phyloP scores from a whole-genome alignment of 2,888 invertebrate genomes.

The Nyleta sp. region DNA sequence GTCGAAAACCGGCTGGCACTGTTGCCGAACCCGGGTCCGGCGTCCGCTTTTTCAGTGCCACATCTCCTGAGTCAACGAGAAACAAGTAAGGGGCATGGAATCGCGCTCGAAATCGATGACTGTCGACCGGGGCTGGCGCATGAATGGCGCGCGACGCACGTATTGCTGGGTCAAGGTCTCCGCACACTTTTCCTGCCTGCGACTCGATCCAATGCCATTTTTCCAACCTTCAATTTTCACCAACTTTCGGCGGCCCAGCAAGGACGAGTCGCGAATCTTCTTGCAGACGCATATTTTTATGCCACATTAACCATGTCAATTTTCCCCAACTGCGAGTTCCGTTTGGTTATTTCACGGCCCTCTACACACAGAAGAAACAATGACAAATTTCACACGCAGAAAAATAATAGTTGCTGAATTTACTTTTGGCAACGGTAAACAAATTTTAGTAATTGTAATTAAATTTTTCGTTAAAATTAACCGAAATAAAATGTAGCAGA shows the following conservation, averaged over 20 bases:
- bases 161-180: constrained; percentile 45
- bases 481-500: too few relatives aligned
- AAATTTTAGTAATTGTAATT: too few relatives aligned
- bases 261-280: constrained; percentile 18
- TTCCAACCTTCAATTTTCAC: constrained; percentile 49
- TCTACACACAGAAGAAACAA: too few relatives aligned
- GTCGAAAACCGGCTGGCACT: too few relatives aligned
- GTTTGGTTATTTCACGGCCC: not conserved
- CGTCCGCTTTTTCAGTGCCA: constrained; percentile 31
- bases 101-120: constrained; percentile 44
- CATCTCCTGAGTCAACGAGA: constrained; percentile 7
- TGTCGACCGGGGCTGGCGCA: constrained; percentile 35
- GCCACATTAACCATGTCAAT: not conserved
- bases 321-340: not conserved
- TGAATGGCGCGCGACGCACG: constrained; percentile 53
- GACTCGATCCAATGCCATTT: constrained; percentile 44
- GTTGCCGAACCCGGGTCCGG: constrained; percentile 12
- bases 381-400: too few relatives aligned
- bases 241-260: constrained; percentile 25
- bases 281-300: constrained; percentile 1
- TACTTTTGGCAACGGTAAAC: too few relatives aligned
- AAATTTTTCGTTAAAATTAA: too few relatives aligned
- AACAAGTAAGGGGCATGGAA: constrained; percentile 30
- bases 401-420: too few relatives aligned
- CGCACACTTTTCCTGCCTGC: constrained; percentile 44